Percentiles rank a stretch among this genome's conserved stretches.
Conservation (phyloP, 2,797 vertebrate genomes). For the Furcifer pardalis region DNA sequence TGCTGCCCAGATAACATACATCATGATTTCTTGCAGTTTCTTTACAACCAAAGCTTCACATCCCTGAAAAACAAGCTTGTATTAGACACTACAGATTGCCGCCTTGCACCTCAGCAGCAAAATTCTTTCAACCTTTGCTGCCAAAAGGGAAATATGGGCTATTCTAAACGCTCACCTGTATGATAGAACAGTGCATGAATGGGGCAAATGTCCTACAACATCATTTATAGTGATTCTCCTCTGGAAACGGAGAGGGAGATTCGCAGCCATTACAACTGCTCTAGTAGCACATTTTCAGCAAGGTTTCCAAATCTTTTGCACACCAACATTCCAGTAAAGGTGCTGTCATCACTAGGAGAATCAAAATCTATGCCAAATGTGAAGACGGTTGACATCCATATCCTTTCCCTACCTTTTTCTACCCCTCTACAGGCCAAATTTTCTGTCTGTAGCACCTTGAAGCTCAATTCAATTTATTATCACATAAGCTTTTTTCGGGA, state of each 20-base stretch:
- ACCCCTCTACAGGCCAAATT: no score
- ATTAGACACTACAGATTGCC: no score
- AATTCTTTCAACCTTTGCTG: neutral
- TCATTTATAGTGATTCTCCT: neutral
- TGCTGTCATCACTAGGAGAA: neutral
- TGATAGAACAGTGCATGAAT: neutral
- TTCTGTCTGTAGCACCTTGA: neutral
- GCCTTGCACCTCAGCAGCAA: neutral
- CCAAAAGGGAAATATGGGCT: neutral
- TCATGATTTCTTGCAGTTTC: slow-evolving; percentile 96
- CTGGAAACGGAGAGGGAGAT: neutral
- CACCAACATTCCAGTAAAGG: neutral
- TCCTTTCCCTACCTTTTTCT: no score
- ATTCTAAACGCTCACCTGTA: neutral
- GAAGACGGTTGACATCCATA: neutral
- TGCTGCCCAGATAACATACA: slow-evolving; percentile 95
- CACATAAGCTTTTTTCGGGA: neutral
- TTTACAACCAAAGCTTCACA: slow-evolving; percentile 94
- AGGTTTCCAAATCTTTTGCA: no score
- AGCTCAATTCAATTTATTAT: neutral
- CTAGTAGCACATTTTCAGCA: neutral
- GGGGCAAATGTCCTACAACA: neutral
- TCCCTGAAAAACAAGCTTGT: slow-evolving; percentile 81
- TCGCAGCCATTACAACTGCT: no score
- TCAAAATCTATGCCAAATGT: no score